Evolutionary conservation across 2,113 vertebrate species (phyloP).

Genomic region (Colinus virginianus): DNA sequence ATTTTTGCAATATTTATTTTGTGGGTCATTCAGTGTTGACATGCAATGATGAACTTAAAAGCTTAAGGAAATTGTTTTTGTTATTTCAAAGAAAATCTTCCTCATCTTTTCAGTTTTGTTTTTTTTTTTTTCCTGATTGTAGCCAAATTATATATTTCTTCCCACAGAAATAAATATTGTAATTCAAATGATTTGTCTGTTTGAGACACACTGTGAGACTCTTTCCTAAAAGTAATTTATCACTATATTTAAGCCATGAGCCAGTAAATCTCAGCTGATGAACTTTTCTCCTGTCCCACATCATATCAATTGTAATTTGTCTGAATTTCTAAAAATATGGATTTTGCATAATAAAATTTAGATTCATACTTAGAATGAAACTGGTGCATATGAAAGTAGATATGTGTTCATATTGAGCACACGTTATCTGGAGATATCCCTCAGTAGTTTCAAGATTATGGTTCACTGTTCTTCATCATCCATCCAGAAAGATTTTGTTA

Average conservation of each 20-base stretch:
- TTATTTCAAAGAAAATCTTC: background rate
- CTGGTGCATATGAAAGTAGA: background rate
- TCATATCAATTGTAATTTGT: background rate
- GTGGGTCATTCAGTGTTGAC: background rate
- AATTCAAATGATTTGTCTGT: slow-evolving; percentile 18
- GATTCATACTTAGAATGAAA: background rate
- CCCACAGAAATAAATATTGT: background rate
- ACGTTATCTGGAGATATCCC: background rate
- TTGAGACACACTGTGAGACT: background rate
- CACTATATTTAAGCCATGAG: slow-evolving; percentile 17
- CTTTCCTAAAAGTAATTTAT: slow-evolving; percentile 23
- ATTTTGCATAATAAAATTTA: background rate
- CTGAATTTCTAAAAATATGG: background rate
- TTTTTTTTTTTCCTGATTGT: background rate
- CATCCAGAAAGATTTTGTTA: background rate
- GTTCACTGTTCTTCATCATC: background rate
- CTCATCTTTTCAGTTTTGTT: background rate
- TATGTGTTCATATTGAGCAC: background rate
- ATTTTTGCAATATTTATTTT: background rate
- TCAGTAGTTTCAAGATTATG: background rate
- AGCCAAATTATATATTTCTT: slow-evolving; percentile 3
- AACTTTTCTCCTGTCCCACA: background rate
- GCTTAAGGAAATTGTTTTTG: background rate
- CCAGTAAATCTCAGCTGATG: slow-evolving; percentile 17
- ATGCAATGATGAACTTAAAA: background rate